Evolutionary conservation across 2,888 invertebrate genomes (phyloP).

Genomic region (Cetonia aurata): DNA sequence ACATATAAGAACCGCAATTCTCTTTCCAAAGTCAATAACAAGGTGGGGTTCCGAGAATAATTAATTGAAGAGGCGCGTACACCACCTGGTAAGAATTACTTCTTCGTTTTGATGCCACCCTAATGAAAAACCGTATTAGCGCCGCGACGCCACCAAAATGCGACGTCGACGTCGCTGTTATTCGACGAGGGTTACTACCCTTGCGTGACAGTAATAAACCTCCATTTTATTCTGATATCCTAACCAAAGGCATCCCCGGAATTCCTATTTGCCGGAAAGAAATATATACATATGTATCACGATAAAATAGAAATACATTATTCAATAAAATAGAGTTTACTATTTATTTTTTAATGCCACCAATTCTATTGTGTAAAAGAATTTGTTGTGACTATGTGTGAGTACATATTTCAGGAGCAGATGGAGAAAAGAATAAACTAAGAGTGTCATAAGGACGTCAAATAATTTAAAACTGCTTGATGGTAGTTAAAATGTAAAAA

Average conservation of each 20-base stretch:
- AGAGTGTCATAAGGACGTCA: too few species aligned
- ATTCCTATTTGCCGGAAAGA: conserved; percentile 12
- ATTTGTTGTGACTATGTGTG: too few species aligned
- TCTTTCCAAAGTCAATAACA: conserved; percentile 20
- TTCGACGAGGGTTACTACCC: conserved; percentile 1
- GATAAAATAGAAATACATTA: too few species aligned
- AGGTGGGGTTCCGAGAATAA: conserved; percentile 11
- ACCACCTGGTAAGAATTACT: background rate
- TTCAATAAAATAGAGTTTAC: too few species aligned
- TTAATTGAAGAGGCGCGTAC: background rate
- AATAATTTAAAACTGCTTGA: too few species aligned
- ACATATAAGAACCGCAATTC: background rate
- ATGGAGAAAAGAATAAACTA: too few species aligned
- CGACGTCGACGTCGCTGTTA: background rate
- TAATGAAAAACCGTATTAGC: conserved; percentile 46
- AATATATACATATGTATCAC: too few species aligned
- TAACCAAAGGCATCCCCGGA: conserved; percentile 32
- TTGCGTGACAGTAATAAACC: background rate
- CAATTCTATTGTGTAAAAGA: too few species aligned
- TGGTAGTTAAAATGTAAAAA: too few species aligned
- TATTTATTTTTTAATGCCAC: too few species aligned
- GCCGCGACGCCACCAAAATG: conserved; percentile 49
- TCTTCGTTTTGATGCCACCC: conserved; percentile 24
- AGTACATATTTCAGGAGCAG: too few species aligned
- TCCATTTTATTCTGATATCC: conserved; percentile 27